A percentile compares a stretch with the other conserved stretches of the same genome.
These are phyloP conservation scores for Cygnus atratus DNA, from an alignment of 2,113 vertebrate genomes.

Conservation along the genomic window DNA sequence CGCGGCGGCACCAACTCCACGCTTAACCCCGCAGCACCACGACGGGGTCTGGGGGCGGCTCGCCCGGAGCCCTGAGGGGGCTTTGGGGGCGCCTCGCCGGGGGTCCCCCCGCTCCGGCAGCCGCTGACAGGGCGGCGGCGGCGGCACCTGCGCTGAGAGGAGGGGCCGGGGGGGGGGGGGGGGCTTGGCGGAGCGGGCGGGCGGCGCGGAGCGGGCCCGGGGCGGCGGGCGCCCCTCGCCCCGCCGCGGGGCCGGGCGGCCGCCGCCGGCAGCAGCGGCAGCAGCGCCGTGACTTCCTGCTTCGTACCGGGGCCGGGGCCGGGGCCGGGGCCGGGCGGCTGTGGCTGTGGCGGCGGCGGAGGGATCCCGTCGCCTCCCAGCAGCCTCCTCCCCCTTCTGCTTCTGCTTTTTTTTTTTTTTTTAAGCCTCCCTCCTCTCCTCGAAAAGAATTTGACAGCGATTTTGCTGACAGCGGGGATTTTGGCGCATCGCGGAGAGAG, in stretches of 20 bases:
- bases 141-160: background rate
- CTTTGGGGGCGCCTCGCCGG: no score
- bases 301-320: slow-evolving; percentile 1
- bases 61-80: no score
- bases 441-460: slow-evolving; percentile 79
- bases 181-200: background rate
- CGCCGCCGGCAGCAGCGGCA: background rate
- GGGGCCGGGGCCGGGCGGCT: no score
- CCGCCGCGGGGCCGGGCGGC: slow-evolving; percentile 4
- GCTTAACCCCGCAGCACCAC: no score
- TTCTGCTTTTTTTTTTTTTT: background rate
- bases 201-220: background rate
- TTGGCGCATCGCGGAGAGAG: slow-evolving; percentile 10
- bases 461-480: slow-evolving; percentile 72
- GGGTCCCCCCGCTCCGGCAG: background rate
- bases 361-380: slow-evolving; percentile 62
- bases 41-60: no score
- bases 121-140: background rate
- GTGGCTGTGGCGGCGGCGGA: slow-evolving; percentile 48
- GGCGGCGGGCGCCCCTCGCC: slow-evolving; percentile 42
- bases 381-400: slow-evolving; percentile 40
- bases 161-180: background rate
- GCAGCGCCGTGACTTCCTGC: slow-evolving; percentile 75
- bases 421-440: background rate
- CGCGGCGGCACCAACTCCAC: no score